Evolutionary conservation across 2,888 invertebrate genomes (phyloP), one percentile per base, ranked within the genome.

Genomic region (Nasonia oneida): DNA sequence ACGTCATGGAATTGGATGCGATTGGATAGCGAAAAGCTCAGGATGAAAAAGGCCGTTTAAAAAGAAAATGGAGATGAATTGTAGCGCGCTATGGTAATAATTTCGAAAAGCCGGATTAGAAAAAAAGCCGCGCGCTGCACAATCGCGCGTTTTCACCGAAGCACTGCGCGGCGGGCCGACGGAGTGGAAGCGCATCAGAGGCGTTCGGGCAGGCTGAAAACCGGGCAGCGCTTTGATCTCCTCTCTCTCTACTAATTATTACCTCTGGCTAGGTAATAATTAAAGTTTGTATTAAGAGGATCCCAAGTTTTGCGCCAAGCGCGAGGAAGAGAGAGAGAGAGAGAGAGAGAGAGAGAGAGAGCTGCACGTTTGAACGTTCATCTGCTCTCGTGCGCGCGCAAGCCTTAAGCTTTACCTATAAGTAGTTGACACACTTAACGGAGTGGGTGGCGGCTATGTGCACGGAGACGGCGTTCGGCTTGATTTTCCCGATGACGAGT

Each of bases 201-300:
- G 57, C 76, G 18, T 29, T 53, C 10, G 37, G 33, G 76, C 33
- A 12, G 37, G 29, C 2, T 33, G 18, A 12, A 57, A n/a, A 39
- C 29, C 50, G 18, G 37, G 37, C 47, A 15, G 6, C 61, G 73
- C 85, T 81, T 81, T 85, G 85, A 85, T 85, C 85, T 79, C 53
- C 75, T 74, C 15, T 57, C 75, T 53, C 73, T 37, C 75, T 57
- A 78, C 70, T 83, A 86, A 86, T 86, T 83, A 83, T 86, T 75
- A 80, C 79, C 86, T 70, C 79, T 78, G 75, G 86, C 75, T 83
- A 83, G 61, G 76, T 33, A 86, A 86, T 86, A 79, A 86, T 86
- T 83, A 86, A 79, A 86, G 75, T 86, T 86, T 83, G 76, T 74
- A 86, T 79, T 75, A 75, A 86, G 85, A 64, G 76, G 70, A 85